Conservation (phyloP, 2,888 invertebrate genomes). For the Amorpha juglandis region DNA sequence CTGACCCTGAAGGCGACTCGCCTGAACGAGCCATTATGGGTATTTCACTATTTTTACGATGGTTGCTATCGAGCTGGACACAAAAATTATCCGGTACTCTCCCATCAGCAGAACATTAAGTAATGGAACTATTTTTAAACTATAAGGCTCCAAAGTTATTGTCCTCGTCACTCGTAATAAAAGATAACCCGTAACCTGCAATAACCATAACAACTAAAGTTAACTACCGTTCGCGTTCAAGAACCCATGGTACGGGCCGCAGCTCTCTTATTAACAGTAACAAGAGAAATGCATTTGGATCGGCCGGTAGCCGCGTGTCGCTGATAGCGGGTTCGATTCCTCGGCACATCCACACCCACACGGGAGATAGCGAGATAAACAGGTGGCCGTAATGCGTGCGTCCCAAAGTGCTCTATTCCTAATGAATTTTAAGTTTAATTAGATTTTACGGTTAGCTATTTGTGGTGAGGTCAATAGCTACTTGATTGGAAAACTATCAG, state of each 20-base stretch:
- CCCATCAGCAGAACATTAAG: background rate
- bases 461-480: constrained; percentile 1
- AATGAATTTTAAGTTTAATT: constrained; percentile 21
- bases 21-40: too few relatives aligned
- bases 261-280: constrained; percentile 65
- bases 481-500: background rate
- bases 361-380: constrained; percentile 64
- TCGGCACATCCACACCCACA: constrained; percentile 50
- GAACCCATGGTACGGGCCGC: constrained; percentile 16
- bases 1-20: too few relatives aligned
- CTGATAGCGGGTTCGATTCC: constrained; percentile 61
- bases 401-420: constrained; percentile 18
- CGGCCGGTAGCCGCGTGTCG: constrained; percentile 59
- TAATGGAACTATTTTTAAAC: background rate
- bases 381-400: constrained; percentile 23
- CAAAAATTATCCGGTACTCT: too few relatives aligned
- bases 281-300: constrained; percentile 80
- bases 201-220: constrained; percentile 35
- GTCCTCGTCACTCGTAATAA: background rate
- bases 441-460: constrained; percentile 11
- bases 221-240: constrained; percentile 43
- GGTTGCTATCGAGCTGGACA: too few relatives aligned
- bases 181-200: constrained; percentile 15
- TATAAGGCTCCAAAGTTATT: background rate
- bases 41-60: too few relatives aligned